Conservation (phyloP, 2,113 vertebrate genomes). For the Pedionomus torquatus region DNA sequence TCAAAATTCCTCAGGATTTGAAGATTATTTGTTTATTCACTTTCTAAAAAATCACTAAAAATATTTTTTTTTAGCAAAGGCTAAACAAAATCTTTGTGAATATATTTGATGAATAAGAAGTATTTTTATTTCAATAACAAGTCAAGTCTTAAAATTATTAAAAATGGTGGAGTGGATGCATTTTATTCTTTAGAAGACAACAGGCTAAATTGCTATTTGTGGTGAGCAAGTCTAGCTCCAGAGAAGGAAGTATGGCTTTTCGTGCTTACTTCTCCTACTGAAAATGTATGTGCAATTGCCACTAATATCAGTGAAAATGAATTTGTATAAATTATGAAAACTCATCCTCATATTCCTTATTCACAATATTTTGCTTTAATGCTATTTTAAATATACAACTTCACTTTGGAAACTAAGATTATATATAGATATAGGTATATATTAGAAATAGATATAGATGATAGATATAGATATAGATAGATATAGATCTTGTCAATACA, state of each 20-base stretch:
- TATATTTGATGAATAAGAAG: background rate
- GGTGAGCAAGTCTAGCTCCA: background rate
- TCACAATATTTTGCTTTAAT: background rate
- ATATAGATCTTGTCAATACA: too few species aligned
- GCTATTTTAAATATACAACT: background rate
- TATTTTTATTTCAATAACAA: background rate
- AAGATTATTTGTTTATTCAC: background rate
- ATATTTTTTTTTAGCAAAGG: background rate
- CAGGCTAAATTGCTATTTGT: background rate
- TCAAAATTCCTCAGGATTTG: background rate
- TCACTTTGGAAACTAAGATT: background rate
- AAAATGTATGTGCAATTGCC: background rate
- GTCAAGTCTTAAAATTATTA: background rate
- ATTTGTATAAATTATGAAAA: background rate
- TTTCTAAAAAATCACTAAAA: background rate
- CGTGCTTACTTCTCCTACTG: background rate
- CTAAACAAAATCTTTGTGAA: background rate
- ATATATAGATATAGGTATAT: too few species aligned
- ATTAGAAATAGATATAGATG: too few species aligned
- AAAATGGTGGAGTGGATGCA: background rate
- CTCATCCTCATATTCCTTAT: background rate
- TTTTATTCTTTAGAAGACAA: background rate
- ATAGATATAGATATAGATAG: too few species aligned
- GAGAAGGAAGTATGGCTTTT: background rate
- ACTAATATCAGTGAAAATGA: background rate